Evolutionary conservation across 64 coral and sea anemone species (phyloP), one percentile per base, ranked within the genome.

Genomic region (Orbicella faveolata): DNA sequence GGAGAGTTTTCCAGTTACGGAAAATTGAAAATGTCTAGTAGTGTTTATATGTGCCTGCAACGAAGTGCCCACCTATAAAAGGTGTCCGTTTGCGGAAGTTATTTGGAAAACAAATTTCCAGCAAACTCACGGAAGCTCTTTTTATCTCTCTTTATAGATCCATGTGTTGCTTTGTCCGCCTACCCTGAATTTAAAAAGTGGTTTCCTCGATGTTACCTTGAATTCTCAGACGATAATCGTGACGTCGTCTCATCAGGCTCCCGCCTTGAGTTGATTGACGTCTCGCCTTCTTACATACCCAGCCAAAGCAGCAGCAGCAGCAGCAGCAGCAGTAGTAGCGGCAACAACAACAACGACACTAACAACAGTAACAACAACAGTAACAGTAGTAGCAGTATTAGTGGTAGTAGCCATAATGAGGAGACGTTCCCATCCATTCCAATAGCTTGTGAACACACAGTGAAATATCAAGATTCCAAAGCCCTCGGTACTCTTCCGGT

Each of bases 151-250:
- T 52, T 26, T 9, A 3, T 61, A 89, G 88, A 72, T 36, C 75
- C 76, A 54, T 89, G 88, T 53, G 15, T 12, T 70, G 20, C 75
- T 26, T 83, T 26, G 57, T 16, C 66, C 13, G 67, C 69, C 7
- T 91, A 75, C 20, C 65, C 79, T n/a, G 81, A 84, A 33, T 53
- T 91, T 1, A 72, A 75, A 34, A 20, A 23, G 2, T 83, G 80
- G 41, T 91, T 91, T 63, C 89, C 89, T 15, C 57, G 51, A n/a
- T 91, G 89, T 65, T 91, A 91, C 54, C 68, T 53, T 83, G 52
- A 77, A n/a, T 83, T 75, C 52, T 59, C 69, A 3, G 16, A 34
- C 9, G 23, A 15, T 10, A 91, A 64, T 34, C 17, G 23, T 17
- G 53, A 76, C 1, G 53, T 84, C 0, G 16, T 6, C 2, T 63